Percentiles rank a stretch among this genome's conserved stretches.
Conservation (phyloP, 2,113 vertebrate species). For the Takifugu bimaculatus region DNA sequence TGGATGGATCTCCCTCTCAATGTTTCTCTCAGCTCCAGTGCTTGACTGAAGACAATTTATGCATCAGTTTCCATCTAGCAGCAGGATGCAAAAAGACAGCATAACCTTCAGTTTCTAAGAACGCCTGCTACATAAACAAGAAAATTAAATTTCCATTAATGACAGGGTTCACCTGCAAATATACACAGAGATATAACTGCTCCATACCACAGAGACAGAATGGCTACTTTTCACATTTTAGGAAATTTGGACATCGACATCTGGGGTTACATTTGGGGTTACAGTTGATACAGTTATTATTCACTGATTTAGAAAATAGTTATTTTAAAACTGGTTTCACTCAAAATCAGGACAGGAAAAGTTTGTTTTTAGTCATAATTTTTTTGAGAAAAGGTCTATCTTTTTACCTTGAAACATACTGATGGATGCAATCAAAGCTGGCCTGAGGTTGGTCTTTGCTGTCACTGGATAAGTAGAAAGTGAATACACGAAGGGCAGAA, state of each 20-base stretch:
- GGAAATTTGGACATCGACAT: no score
- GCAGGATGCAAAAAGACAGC: slow-evolving; percentile 31
- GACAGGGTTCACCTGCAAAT: slow-evolving; percentile 43
- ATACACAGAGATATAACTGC: slow-evolving; percentile 43
- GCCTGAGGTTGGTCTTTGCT: slow-evolving; percentile 77
- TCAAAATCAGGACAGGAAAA: not conserved
- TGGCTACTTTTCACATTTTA: no score
- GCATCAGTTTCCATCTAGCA: slow-evolving; percentile 36
- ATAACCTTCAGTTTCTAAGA: slow-evolving; percentile 38
- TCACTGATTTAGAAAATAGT: no score
- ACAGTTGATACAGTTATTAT: not conserved
- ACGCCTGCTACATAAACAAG: slow-evolving; percentile 47
- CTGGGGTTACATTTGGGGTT: not conserved
- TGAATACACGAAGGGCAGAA: slow-evolving; percentile 74
- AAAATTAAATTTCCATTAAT: slow-evolving; percentile 36
- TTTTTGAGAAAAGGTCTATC: not conserved
- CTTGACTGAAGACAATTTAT: slow-evolving; percentile 26
- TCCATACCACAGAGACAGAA: slow-evolving; percentile 1
- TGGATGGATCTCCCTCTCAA: slow-evolving; percentile 1
- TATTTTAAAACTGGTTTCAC: no score
- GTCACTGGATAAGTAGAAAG: slow-evolving; percentile 83
- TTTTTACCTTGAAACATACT: slow-evolving; percentile 71
- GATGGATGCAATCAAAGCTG: slow-evolving; percentile 80
- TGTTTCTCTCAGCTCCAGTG: slow-evolving; percentile 41
- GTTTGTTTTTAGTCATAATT: not conserved